Base-by-base conservation (phyloP, 2,113 vertebrate genomes). In the Chitala chitala region DNA sequence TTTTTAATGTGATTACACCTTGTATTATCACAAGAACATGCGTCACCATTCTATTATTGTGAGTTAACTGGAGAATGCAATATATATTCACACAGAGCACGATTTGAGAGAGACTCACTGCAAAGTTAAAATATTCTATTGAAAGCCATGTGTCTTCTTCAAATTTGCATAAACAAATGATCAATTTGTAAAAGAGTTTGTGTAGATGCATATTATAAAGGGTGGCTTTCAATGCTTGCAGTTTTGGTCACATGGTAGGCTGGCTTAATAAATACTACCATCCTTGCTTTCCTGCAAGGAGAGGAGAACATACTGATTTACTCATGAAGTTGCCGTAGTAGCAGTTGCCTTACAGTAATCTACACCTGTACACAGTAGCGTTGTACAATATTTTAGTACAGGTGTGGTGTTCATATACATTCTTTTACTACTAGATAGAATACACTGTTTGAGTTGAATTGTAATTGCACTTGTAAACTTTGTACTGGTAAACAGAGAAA, bases 401-500 rank as follows among this genome's bases (percentile, higher is more conserved):
- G 58, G 72, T 46, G 72, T 73, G 72, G 56, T 36, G 46, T 20
- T 51, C 15, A 33, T 26, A 38, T 20, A 50, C 42, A 63, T 50
- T 50, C 56, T 73, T 63, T 73, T 38, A 24, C 17, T 64, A 51
- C 58, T 73, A 38, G 56, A 33, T 64, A 64, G 58, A 64, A 61
- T 73, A 31, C 64, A 64, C 17, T 22, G 58, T 51, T 73, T 63
- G 29, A 66, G 72, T 78, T 13, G 20, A 56, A 69, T 74, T 77
- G 82, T 80, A 77, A 76, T 77, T 83, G 82, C 78, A 81, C 75
- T 80, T 77, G 70, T 71, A 75, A 61, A 76, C 40, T 81, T 84
- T 84, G 78, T 84, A 82, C 71, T 77, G 83, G 78, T 72, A 71
- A 69, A 76, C 63, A 71, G 70, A 79, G 63, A 79, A 84, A 84